phyloP scores from a whole-genome alignment of 2,797 vertebrate genomes.

The Cichlasoma orientale region DNA sequence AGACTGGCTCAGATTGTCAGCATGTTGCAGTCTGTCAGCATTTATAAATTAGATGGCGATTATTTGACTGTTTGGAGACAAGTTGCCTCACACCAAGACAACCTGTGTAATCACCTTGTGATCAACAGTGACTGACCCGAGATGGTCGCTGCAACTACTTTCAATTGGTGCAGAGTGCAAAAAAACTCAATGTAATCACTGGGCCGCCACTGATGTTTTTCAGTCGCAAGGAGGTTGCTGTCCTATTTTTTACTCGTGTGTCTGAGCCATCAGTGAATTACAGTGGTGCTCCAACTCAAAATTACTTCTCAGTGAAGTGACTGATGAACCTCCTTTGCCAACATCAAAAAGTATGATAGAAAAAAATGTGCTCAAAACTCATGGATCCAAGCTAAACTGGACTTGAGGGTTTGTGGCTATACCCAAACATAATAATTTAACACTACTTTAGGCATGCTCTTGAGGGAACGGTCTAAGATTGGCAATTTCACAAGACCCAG shows the following conservation, averaged over 20 bases:
- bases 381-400: not conserved
- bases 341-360: constrained; percentile 2
- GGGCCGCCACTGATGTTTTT: not conserved
- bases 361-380: constrained; percentile 1
- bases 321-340: constrained; percentile 1
- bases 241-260: not conserved
- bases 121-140: not conserved
- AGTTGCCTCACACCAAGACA: not conserved
- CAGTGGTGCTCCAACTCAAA: not conserved
- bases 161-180: not conserved
- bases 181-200: not conserved
- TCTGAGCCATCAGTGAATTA: not conserved
- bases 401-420: constrained; percentile 14
- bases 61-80: not conserved
- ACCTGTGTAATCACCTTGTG: rapidly evolving
- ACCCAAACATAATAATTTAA: constrained; percentile 19
- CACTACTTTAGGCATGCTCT: not conserved
- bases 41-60: not conserved
- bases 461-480: constrained; percentile 16
- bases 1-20: not conserved
- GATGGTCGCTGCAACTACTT: too few relatives aligned
- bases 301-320: not conserved
- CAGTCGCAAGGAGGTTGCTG: not conserved
- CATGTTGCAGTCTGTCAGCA: not conserved
- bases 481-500: constrained; percentile 7